Conservation (phyloP, 1,140 invertebrate genomes). For the Brachionus manjavacas region DNA sequence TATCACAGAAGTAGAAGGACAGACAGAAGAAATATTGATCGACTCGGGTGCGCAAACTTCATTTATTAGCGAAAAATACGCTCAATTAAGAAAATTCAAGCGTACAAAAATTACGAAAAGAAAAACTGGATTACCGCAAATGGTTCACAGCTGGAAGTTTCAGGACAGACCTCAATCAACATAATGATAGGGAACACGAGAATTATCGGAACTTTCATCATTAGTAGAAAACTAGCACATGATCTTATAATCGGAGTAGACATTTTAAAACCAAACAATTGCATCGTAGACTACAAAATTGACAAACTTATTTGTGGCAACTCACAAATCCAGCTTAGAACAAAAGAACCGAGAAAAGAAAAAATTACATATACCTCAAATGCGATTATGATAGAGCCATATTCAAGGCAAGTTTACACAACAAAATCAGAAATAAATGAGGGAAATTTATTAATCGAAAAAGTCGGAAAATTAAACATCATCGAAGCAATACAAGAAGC, state of each 20-base stretch:
- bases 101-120: not conserved
- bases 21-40: not conserved
- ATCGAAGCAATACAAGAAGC: not conserved
- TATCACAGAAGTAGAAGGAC: not conserved
- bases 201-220: not conserved
- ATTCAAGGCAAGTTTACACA: not conserved
- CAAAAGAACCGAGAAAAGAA: not conserved
- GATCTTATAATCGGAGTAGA: not conserved
- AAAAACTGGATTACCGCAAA: slow-evolving; percentile 24
- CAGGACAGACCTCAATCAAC: not conserved
- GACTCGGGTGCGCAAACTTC: not conserved
- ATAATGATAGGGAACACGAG: not conserved
- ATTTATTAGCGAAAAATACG: slow-evolving; percentile 1
- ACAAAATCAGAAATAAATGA: not conserved
- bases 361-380: not conserved
- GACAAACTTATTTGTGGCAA: not conserved
- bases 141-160: not conserved
- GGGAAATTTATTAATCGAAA: not conserved
- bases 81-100: not conserved
- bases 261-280: not conserved
- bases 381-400: not conserved
- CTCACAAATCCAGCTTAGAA: not conserved
- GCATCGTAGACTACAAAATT: not conserved
- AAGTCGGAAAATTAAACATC: no score
- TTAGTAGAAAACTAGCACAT: not conserved